These are phyloP conservation scores for Helicoverpa assulta DNA, from an alignment of 2,888 invertebrate genomes.

Conservation along the genomic window DNA sequence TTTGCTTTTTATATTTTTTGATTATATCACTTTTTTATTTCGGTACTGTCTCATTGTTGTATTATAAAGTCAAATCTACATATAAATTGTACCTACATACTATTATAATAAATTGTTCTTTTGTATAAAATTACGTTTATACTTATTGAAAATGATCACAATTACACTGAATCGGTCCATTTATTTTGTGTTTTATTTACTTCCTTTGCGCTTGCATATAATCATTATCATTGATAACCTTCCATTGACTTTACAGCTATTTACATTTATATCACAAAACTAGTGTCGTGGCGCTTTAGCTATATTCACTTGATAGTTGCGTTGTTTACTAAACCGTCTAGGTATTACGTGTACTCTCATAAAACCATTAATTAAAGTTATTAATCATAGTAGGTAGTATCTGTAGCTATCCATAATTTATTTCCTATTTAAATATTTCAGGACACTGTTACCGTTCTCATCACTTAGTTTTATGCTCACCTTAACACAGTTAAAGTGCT, in stretches of 20 bases:
- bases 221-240: slow-evolving; percentile 34
- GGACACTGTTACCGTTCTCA: too few species aligned
- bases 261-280: slow-evolving; percentile 5
- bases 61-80: slow-evolving; percentile 66
- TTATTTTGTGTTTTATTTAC: slow-evolving; percentile 81
- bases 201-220: slow-evolving; percentile 55
- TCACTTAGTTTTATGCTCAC: too few species aligned
- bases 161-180: slow-evolving; percentile 82
- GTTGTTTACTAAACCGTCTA: too few species aligned
- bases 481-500: too few species aligned
- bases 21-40: slow-evolving; percentile 58
- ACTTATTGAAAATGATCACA: slow-evolving; percentile 72
- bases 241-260: slow-evolving; percentile 4
- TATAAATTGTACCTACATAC: slow-evolving; percentile 59
- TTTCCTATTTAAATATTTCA: too few species aligned
- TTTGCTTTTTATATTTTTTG: slow-evolving; percentile 57
- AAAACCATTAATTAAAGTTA: too few species aligned
- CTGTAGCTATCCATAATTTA: too few species aligned
- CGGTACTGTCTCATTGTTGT: slow-evolving; percentile 70
- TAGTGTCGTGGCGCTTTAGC: background rate
- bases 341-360: too few species aligned
- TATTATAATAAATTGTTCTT: slow-evolving; percentile 64
- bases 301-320: background rate
- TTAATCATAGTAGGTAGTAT: too few species aligned
- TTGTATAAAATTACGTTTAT: slow-evolving; percentile 72